phyloP scores from a whole-genome alignment of 2,113 vertebrate genomes.

The Callipepla californica region DNA sequence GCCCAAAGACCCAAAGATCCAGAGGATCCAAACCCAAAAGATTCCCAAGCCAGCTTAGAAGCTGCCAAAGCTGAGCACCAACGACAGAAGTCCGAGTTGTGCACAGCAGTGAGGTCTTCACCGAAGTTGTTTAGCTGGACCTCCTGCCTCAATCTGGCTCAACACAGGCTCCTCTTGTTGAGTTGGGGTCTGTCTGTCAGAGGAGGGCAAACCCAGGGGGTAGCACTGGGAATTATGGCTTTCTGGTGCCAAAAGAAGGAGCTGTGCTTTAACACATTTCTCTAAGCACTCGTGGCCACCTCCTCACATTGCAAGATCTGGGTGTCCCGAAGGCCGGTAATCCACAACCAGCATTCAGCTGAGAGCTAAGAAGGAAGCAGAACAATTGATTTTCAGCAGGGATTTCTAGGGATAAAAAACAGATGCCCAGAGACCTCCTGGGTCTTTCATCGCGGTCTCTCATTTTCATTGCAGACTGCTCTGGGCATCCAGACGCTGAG shows the following conservation, averaged over 20 bases:
- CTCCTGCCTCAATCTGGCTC: rapidly evolving
- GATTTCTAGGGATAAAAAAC: background rate
- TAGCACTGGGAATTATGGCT: background rate
- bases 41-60: background rate
- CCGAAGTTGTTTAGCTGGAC: background rate
- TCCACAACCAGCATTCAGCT: background rate
- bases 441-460: background rate
- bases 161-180: background rate
- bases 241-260: background rate
- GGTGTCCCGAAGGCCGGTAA: background rate
- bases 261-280: background rate
- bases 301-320: rapidly evolving
- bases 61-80: background rate
- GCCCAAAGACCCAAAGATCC: background rate
- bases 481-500: rapidly evolving
- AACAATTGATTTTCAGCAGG: background rate
- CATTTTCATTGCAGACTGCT: background rate
- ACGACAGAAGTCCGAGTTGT: background rate
- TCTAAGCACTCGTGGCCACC: background rate
- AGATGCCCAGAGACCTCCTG: background rate
- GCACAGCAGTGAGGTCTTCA: rapidly evolving
- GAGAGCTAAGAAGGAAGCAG: background rate
- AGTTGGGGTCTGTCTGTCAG: rapidly evolving
- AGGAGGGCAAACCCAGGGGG: background rate
- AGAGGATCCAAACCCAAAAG: background rate